phyloP scores from a whole-genome alignment of 2,113 vertebrate genomes.

The Lagopus muta region DNA sequence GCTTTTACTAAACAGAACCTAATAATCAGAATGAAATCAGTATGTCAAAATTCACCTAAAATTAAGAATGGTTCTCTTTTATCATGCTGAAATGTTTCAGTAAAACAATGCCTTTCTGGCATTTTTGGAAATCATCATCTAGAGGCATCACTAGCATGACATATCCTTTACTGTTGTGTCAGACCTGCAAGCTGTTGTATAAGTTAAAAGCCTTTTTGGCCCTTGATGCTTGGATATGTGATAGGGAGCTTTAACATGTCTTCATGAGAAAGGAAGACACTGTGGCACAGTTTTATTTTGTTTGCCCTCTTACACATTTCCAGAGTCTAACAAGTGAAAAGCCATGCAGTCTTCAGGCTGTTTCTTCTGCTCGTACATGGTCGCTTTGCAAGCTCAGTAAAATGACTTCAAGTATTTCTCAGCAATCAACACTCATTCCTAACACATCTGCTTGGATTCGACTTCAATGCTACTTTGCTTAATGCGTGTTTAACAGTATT shows the following conservation, averaged over 20 bases:
- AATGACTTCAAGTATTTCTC: background rate
- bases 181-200: constrained; percentile 18
- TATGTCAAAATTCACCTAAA: background rate
- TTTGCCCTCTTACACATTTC: background rate
- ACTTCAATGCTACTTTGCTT: background rate
- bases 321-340: background rate
- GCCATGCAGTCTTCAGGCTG: background rate
- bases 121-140: background rate
- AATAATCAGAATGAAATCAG: background rate
- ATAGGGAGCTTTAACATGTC: background rate
- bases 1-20: background rate
- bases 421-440: background rate
- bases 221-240: background rate
- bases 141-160: background rate
- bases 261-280: background rate
- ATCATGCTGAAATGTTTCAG: background rate
- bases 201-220: background rate
- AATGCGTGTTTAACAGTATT: background rate
- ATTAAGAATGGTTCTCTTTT: background rate
- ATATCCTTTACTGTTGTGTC: background rate
- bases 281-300: background rate
- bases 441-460: background rate
- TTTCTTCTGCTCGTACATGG: background rate
- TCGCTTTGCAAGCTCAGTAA: background rate
- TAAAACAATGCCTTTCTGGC: background rate